phyloP scores from a whole-genome alignment of 2,888 invertebrate species.

The Ernsta delagoae region DNA sequence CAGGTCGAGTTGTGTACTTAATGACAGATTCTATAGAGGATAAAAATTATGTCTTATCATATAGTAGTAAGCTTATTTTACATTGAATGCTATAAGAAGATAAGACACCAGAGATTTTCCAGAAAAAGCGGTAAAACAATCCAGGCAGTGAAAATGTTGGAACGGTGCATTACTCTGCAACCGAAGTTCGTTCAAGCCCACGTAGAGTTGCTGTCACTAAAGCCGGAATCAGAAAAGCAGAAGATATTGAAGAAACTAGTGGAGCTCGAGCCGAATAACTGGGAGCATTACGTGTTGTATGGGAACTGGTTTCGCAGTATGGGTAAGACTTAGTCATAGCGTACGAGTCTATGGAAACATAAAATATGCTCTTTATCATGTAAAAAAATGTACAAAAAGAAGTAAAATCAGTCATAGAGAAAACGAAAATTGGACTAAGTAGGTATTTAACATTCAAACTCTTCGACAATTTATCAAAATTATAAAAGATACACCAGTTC shows the following conservation, averaged over 20 bases:
- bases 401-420: too few relatives aligned
- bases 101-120: constrained; percentile 42
- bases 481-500: too few relatives aligned
- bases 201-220: constrained; percentile 87
- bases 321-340: constrained; percentile 67
- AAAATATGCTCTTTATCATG: too few relatives aligned
- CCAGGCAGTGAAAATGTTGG: constrained; percentile 88
- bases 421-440: too few relatives aligned
- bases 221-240: constrained; percentile 83
- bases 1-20: too few relatives aligned
- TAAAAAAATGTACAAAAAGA: too few relatives aligned
- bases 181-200: constrained; percentile 89
- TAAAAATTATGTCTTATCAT: too few relatives aligned
- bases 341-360: too few relatives aligned
- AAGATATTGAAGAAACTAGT: constrained; percentile 85
- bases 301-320: constrained; percentile 89
- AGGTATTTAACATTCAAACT: too few relatives aligned
- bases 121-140: constrained; percentile 87
- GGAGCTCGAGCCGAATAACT: constrained; percentile 87
- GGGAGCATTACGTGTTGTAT: constrained; percentile 89
- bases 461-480: too few relatives aligned
- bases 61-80: too few relatives aligned
- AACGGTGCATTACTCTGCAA: constrained; percentile 87
- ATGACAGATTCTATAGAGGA: too few relatives aligned
- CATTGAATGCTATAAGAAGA: not conserved